A percentile compares a stretch with the other conserved stretches of the same genome.
These are phyloP conservation scores for Heliconius hermathena DNA, from an alignment of 1,140 invertebrate genomes.

Conservation along the genomic window DNA sequence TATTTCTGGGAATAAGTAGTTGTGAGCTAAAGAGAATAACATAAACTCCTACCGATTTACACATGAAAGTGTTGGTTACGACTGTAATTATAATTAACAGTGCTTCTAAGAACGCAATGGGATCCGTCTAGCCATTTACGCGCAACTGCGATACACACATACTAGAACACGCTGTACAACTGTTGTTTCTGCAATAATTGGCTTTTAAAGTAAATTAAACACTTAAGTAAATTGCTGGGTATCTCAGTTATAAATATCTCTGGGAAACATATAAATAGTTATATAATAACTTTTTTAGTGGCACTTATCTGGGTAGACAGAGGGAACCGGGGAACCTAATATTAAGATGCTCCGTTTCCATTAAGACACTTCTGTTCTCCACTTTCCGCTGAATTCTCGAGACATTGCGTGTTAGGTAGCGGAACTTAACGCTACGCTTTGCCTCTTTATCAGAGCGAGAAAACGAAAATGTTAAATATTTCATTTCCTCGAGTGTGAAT, in stretches of 20 bases:
- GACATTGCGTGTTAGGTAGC: too few species aligned
- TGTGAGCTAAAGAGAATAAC: conserved; percentile 9
- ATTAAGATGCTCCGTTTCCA: too few species aligned
- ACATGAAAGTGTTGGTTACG: conserved; percentile 39
- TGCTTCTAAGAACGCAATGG: conserved; percentile 38
- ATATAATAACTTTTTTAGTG: too few species aligned
- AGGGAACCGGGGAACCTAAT: too few species aligned
- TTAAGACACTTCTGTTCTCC: too few species aligned
- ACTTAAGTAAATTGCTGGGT: conserved; percentile 9
- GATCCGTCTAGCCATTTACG: conserved; percentile 32
- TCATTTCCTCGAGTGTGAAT: too few species aligned
- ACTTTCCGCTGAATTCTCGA: too few species aligned
- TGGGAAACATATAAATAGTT: not conserved
- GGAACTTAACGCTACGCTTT: too few species aligned
- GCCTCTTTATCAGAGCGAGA: too few species aligned
- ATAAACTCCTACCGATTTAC: conserved; percentile 30
- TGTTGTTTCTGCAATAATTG: conserved; percentile 15
- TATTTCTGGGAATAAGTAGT: not conserved
- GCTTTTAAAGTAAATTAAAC: conserved; percentile 14
- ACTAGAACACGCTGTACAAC: conserved; percentile 9
- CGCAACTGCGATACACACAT: not conserved
- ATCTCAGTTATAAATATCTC: conserved; percentile 1
- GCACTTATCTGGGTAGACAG: too few species aligned
- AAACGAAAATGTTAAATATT: too few species aligned
- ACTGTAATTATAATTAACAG: conserved; percentile 43